phyloP scores from a whole-genome alignment of 2,888 invertebrate species.

The Pollenia griseotomentosa region DNA sequence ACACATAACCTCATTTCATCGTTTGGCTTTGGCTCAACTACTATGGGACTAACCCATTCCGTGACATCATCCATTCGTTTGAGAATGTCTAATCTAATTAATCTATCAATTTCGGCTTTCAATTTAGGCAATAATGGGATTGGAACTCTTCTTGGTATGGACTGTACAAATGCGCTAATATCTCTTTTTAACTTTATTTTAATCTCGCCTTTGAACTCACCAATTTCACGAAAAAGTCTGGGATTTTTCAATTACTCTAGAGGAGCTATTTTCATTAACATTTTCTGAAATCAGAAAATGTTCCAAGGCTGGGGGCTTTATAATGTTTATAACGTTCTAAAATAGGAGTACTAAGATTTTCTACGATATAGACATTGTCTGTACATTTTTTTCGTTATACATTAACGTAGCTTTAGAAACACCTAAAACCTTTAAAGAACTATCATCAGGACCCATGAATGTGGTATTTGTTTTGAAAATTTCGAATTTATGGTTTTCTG shows the following conservation, averaged over 20 bases:
- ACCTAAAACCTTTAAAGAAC: conserved; percentile 8
- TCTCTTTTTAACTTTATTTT: neutral
- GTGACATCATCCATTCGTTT: too few species aligned
- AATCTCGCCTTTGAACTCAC: neutral
- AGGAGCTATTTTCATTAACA: neutral
- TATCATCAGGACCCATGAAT: neutral
- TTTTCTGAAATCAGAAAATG: neutral
- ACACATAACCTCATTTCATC: too few species aligned
- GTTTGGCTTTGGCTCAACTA: too few species aligned
- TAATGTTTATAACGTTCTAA: conserved; percentile 3
- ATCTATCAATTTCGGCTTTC: neutral
- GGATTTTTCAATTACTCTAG: neutral
- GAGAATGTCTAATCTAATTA: neutral
- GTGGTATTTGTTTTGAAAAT: neutral
- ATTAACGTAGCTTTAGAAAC: conserved; percentile 4
- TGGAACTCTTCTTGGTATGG: neutral
- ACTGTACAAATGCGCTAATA: too few species aligned
- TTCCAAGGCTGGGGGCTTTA: conserved; percentile 12
- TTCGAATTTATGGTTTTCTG: neutral
- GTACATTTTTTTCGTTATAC: neutral
- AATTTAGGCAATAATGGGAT: neutral
- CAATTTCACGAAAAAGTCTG: neutral
- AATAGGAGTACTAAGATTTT: conserved; percentile 15
- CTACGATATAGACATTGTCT: neutral
- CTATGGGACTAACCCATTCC: too few species aligned